Base-by-base conservation (phyloP, 2,888 invertebrate genomes). In the Norana najaformis region DNA sequence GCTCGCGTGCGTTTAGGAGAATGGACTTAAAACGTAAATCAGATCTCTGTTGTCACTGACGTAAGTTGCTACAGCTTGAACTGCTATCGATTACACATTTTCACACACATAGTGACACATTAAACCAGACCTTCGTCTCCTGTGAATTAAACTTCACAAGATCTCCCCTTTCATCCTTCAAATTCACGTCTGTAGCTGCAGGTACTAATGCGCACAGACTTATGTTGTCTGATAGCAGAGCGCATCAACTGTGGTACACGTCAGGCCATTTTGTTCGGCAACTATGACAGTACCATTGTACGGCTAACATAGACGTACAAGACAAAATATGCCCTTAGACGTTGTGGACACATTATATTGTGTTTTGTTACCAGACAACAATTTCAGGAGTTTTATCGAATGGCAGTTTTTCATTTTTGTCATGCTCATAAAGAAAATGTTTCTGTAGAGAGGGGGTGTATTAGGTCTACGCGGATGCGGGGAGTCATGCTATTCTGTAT, bases 1-100 rank as follows among this genome's bases (percentile, higher is more conserved):
- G n/a, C 69, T 69, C 69, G 69, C 69, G 69, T 69, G 69, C 69
- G n/a, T n/a, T n/a, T n/a, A n/a, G 69, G 69, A n/a, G 30, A 69
- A 69, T 69, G n/a, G 69, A n/a, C n/a, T 69, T n/a, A 30, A 69
- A 69, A n/a, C 30, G 5, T 8, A n/a, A 69, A n/a, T n/a, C 69
- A 69, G 30, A n/a, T 69, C 8, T 1, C 6, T 69, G 69, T 69
- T n/a, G 6, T n/a, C 69, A 69, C 69, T 0, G 69, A 69, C 69
- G n/a, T 1, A n/a, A 30, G 4, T 8, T 13, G 69, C 69, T 69
- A n/a, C n/a, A n/a, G n/a, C 69, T 69, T 69, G 69, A 0, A n/a
- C 69, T 69, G n/a, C 4, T 69, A 69, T 69, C n/a, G 69, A 69
- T 69, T n/a, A n/a, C 69, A 69, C 69, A 69, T 69, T n/a, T n/a